A percentile compares a stretch with the other conserved stretches of the same genome.
Evolutionary conservation across 1,140 invertebrate genomes (phyloP).

Genomic region (Drosophila bocqueti): DNA sequence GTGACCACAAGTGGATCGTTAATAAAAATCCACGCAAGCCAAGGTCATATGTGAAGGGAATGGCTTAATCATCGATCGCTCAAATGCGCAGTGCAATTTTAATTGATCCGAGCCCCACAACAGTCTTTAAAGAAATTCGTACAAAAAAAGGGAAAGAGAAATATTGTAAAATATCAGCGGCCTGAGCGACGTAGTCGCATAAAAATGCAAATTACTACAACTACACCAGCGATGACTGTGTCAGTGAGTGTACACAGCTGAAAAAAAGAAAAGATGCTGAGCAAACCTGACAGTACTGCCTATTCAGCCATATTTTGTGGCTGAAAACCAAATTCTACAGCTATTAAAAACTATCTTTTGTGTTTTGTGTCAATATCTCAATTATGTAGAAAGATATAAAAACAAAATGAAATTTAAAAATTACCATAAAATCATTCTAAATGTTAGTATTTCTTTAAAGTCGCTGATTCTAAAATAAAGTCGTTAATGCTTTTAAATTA

Average conservation of each 20-base stretch:
- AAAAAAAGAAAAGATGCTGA: background rate
- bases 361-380: no score
- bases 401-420: background rate
- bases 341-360: no score
- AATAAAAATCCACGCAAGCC: background rate
- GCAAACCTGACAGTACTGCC: background rate
- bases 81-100: conserved; percentile 17
- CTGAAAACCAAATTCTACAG: background rate
- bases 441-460: background rate
- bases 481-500: background rate
- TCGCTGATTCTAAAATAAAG: background rate
- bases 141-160: background rate
- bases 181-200: conserved; percentile 44
- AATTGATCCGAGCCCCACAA: conserved; percentile 22
- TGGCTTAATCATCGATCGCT: background rate
- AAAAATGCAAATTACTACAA: conserved; percentile 67
- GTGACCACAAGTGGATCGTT: conserved; percentile 1
- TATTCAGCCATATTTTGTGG: background rate
- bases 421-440: background rate
- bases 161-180: conserved; percentile 44
- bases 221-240: conserved; percentile 5
- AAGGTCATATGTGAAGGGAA: conserved; percentile 4
- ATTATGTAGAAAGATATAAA: no score
- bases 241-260: background rate
- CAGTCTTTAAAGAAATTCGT: background rate